phyloP scores from a whole-genome alignment of 2,888 invertebrate species.

The Andrena minutula region DNA sequence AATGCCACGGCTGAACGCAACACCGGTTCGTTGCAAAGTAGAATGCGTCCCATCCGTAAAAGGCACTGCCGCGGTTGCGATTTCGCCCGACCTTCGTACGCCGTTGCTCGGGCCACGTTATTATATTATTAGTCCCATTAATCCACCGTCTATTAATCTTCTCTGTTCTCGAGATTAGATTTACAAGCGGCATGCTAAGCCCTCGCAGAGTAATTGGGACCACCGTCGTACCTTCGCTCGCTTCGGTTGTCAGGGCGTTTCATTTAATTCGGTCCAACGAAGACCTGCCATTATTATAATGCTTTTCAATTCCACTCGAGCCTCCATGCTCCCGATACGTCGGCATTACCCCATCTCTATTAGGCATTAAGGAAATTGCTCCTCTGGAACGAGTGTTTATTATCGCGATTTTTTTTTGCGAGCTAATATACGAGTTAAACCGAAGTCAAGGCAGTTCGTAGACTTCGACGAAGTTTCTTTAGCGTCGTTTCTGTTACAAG shows the following conservation, averaged over 20 bases:
- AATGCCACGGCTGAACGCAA: conserved; percentile 39
- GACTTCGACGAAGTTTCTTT: not conserved
- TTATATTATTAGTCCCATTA: not conserved
- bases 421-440: no score
- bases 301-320: conserved; percentile 8
- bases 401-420: not conserved
- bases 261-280: conserved; percentile 7
- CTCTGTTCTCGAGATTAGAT: conserved; percentile 10
- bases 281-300: conserved; percentile 5
- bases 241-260: not conserved
- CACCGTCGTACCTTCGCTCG: not conserved
- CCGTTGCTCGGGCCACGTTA: not conserved
- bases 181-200: not conserved
- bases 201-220: not conserved
- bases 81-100: not conserved
- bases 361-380: conserved; percentile 36
- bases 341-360: not conserved
- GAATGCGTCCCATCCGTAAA: conserved; percentile 32
- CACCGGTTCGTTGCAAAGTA: conserved; percentile 27
- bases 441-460: not conserved
- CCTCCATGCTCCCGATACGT: not conserved
- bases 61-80: not conserved
- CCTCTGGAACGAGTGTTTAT: not conserved
- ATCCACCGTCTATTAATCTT: conserved; percentile 15
- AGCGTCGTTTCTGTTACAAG: not conserved